Evolutionary conservation across 2,888 invertebrate species (phyloP).

Genomic region (Lasioglossum leucozonium): DNA sequence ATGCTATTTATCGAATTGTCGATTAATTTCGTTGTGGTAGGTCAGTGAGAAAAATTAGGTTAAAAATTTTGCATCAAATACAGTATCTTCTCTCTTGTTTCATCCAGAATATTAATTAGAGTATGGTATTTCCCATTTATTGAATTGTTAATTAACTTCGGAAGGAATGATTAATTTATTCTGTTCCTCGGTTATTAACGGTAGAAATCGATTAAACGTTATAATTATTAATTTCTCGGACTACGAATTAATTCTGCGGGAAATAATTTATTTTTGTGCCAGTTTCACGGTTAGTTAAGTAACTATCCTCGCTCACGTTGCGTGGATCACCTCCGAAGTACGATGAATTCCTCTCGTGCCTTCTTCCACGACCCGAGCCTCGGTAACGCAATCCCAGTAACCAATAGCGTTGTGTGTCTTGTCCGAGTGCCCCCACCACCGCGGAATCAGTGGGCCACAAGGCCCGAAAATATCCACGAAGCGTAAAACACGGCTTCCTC

Average conservation of each 20-base stretch:
- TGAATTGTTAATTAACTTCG: not conserved
- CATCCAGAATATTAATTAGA: too few species aligned
- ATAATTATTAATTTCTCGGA: not conserved
- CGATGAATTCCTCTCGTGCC: constrained; percentile 62
- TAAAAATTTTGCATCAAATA: not conserved
- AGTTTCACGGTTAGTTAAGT: not conserved
- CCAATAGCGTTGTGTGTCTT: constrained; percentile 69
- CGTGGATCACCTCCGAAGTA: constrained; percentile 47
- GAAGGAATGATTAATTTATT: not conserved
- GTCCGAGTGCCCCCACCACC: constrained; percentile 42
- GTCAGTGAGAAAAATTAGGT: not conserved
- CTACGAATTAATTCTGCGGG: not conserved
- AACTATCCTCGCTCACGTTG: constrained; percentile 36
- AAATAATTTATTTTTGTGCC: not conserved
- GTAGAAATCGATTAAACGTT: not conserved
- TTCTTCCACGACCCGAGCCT: constrained; percentile 47
- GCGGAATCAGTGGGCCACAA: constrained; percentile 33
- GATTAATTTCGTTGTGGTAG: not conserved
- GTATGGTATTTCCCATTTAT: not conserved
- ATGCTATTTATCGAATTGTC: not conserved
- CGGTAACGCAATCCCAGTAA: constrained; percentile 70
- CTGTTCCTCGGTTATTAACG: not conserved
- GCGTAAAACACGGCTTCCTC: constrained; percentile 63
- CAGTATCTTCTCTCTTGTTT: not conserved
- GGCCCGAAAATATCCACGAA: constrained; percentile 67